These are phyloP conservation scores for Muscicapa comitata DNA, from an alignment of 2,797 vertebrate genomes.

Conservation along the genomic window DNA sequence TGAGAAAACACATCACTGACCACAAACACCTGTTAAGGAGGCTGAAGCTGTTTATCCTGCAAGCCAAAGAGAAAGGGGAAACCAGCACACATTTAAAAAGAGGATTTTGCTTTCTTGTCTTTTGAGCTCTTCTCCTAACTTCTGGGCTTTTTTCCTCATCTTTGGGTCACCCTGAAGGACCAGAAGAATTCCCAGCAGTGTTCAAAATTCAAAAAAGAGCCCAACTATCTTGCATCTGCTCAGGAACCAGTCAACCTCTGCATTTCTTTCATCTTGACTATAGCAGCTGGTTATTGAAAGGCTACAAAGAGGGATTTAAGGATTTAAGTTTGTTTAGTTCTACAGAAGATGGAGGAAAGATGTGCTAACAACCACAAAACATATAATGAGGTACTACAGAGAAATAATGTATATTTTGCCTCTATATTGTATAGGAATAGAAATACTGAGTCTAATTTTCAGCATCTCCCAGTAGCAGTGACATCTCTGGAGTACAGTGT, in stretches of 20 bases:
- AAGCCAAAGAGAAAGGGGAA: not conserved
- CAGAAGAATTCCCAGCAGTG: not conserved
- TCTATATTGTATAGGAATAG: not conserved
- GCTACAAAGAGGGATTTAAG: not conserved
- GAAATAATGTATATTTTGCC: not conserved
- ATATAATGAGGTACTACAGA: not conserved
- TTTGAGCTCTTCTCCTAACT: not conserved
- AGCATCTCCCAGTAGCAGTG: not conserved
- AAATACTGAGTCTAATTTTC: not conserved
- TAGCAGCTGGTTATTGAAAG: not conserved
- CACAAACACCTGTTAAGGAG: not conserved
- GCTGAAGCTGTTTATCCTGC: not conserved
- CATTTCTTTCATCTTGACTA: not conserved
- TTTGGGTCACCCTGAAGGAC: not conserved
- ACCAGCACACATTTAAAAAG: not conserved
- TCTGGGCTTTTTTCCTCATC: not conserved
- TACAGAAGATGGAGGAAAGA: not conserved
- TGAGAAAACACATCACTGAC: not conserved
- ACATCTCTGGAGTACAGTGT: not conserved
- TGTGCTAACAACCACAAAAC: not conserved
- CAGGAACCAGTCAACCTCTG: not conserved
- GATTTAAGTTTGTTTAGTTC: not conserved
- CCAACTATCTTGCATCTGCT: not conserved
- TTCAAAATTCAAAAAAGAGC: not conserved
- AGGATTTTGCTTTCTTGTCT: not conserved